Percentiles rank a stretch among this genome's conserved stretches.
Conservation (phyloP, 2,797 vertebrate genomes). For the Enteromius treurensis region DNA sequence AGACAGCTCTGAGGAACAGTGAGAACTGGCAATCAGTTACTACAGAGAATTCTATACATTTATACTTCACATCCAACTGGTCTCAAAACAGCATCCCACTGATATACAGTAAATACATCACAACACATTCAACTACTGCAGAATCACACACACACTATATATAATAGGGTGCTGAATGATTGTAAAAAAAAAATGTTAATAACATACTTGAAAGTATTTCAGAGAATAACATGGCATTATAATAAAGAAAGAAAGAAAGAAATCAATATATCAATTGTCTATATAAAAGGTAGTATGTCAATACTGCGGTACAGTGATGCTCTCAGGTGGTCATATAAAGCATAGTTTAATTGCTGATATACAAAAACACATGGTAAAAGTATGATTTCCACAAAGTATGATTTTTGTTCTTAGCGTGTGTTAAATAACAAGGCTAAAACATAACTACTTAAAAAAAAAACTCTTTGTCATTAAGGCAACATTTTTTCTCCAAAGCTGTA, state of each 20-base stretch:
- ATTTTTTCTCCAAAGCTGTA: background rate
- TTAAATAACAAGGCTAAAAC: background rate
- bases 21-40: background rate
- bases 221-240: background rate
- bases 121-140: background rate
- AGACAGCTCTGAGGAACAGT: background rate
- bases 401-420: background rate
- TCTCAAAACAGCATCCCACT: constrained; percentile 12
- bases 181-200: background rate
- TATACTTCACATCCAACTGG: constrained; percentile 2
- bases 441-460: background rate
- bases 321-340: background rate
- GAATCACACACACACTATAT: background rate
- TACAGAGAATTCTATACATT: background rate
- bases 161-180: background rate
- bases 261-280: background rate
- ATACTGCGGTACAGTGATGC: background rate
- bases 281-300: background rate
- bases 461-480: background rate
- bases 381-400: background rate
- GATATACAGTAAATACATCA: background rate
- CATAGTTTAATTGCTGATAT: background rate
- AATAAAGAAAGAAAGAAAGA: background rate
- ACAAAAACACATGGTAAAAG: background rate
- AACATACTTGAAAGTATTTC: background rate